These are phyloP conservation scores for Drosophila athabasca DNA, from an alignment of 1,140 invertebrate genomes.

Conservation along the genomic window DNA sequence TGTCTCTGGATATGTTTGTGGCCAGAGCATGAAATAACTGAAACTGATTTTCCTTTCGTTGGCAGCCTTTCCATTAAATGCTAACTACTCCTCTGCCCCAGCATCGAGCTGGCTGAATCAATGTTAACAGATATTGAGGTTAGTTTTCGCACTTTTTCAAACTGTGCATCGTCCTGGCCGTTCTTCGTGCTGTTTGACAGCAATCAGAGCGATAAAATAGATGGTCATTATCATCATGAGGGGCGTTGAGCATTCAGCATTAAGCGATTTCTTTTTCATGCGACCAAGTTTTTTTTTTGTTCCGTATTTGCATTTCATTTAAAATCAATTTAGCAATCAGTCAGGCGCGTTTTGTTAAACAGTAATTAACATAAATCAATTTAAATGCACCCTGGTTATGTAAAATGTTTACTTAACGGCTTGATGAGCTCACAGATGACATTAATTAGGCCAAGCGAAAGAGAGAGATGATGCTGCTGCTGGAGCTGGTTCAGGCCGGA, in stretches of 20 bases:
- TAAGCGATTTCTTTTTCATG: conserved; percentile 42
- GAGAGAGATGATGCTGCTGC: background rate
- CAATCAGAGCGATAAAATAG: conserved; percentile 58
- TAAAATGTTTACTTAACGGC: conserved; percentile 59
- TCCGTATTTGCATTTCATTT: conserved; percentile 69
- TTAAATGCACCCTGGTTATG: conserved; percentile 52
- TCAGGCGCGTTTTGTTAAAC: conserved; percentile 71
- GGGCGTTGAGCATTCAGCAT: conserved; percentile 13
- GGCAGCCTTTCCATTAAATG: background rate
- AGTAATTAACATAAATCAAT: conserved; percentile 81
- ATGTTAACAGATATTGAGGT: conserved; percentile 42
- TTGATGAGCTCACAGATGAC: conserved; percentile 32
- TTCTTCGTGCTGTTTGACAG: conserved; percentile 39
- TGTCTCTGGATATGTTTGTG: no score
- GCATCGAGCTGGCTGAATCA: conserved; percentile 5
- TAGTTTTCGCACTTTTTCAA: conserved; percentile 29
- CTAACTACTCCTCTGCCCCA: background rate
- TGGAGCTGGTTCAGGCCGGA: background rate
- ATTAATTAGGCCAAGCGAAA: conserved; percentile 59
- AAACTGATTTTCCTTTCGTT: background rate
- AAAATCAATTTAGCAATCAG: conserved; percentile 77
- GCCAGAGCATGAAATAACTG: no score
- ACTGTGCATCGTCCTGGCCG: background rate
- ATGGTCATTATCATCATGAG: conserved; percentile 54
- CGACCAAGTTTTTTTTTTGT: conserved; percentile 24